Conservation (phyloP, 2,888 invertebrate species). For the Sylvicola cinctus region DNA sequence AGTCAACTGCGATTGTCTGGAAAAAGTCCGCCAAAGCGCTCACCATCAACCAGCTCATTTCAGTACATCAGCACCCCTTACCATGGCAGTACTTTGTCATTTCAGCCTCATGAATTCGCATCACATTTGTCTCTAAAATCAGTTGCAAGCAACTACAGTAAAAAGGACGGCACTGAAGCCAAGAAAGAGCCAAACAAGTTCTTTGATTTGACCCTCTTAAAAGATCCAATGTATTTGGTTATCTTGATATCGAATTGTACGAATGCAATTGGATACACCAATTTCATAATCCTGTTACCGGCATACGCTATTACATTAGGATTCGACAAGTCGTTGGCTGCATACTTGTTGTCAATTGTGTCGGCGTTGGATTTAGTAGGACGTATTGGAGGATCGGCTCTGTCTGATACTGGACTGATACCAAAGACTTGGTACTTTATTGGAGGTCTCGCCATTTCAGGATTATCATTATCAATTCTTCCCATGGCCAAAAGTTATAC, state of each 20-base stretch:
- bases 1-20: slow-evolving; percentile 17
- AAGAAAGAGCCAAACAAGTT: slow-evolving; percentile 34
- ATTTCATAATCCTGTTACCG: slow-evolving; percentile 64
- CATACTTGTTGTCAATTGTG: slow-evolving; percentile 57
- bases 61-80: slow-evolving; percentile 71
- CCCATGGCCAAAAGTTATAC: slow-evolving; percentile 45
- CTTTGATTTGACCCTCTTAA: slow-evolving; percentile 50
- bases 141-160: slow-evolving; percentile 25
- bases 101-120: slow-evolving; percentile 56
- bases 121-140: slow-evolving; percentile 58
- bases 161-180: slow-evolving; percentile 12
- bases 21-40: slow-evolving; percentile 37
- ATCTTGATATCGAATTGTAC: slow-evolving; percentile 70
- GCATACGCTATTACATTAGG: slow-evolving; percentile 49
- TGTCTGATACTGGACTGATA: slow-evolving; percentile 54
- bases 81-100: slow-evolving; percentile 62
- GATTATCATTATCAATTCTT: slow-evolving; percentile 46
- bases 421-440: slow-evolving; percentile 71
- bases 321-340: slow-evolving; percentile 48
- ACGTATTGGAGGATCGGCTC: slow-evolving; percentile 64
- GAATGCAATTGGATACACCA: slow-evolving; percentile 70
- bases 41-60: slow-evolving; percentile 62
- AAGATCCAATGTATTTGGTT: slow-evolving; percentile 61
- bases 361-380: slow-evolving; percentile 64
- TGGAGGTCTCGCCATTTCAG: slow-evolving; percentile 55